phyloP scores from a whole-genome alignment of 2,888 invertebrate species.

The Anarsia innoxiella region DNA sequence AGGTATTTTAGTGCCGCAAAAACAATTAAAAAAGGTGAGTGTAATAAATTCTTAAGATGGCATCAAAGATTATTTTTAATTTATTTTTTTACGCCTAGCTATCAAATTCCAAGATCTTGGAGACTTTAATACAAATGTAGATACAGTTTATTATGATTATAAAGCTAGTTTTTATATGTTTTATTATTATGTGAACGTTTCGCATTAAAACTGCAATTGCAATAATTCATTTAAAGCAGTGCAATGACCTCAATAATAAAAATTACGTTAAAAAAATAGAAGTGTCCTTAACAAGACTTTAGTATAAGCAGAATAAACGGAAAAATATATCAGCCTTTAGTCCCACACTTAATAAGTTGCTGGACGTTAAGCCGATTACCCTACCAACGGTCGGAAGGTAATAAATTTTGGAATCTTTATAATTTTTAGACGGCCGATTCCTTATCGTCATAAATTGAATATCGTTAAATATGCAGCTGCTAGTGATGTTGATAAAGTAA shows the following conservation, averaged over 20 bases:
- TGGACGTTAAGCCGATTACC: conserved; percentile 66
- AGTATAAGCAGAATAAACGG: conserved; percentile 40
- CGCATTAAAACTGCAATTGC: too few species aligned
- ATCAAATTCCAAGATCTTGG: too few species aligned
- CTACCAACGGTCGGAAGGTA: conserved; percentile 33
- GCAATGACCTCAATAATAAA: not conserved
- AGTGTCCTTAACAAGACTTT: conserved; percentile 28
- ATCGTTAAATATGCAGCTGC: conserved; percentile 51
- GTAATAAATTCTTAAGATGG: too few species aligned
- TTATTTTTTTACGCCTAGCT: too few species aligned
- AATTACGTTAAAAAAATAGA: conserved; percentile 8
- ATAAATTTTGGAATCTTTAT: conserved; percentile 74
- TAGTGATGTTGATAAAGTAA: not conserved
- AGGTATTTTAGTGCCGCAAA: too few species aligned
- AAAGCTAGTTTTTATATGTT: too few species aligned
- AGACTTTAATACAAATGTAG: too few species aligned
- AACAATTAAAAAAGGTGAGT: too few species aligned
- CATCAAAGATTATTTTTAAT: too few species aligned
- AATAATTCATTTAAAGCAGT: too few species aligned
- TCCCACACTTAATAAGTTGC: conserved; percentile 69
- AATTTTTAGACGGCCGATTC: conserved; percentile 64
- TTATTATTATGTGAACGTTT: too few species aligned
- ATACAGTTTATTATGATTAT: too few species aligned
- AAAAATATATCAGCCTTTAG: conserved; percentile 69
- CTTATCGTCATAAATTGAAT: conserved; percentile 69